Evolutionary conservation across 2,888 invertebrate species (phyloP), one percentile per base, ranked within the genome.

Genomic region (Aproaerema taeniolella): DNA sequence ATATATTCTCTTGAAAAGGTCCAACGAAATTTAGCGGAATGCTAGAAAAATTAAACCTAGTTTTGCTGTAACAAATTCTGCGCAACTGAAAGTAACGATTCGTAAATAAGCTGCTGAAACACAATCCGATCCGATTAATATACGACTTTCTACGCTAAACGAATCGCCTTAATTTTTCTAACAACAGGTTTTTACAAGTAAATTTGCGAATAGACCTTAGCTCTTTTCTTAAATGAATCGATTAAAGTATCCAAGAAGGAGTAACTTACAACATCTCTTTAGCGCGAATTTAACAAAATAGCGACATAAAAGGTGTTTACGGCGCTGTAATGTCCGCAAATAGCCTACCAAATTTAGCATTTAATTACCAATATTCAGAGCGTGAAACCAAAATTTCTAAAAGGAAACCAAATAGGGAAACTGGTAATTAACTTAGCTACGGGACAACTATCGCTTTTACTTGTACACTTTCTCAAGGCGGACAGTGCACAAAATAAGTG

Each of bases 121-220:
- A 5, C 26, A 26, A 6, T 9, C 2, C 26, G n/a, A 6, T 9
- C 2, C 26, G 26, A n/a, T n/a, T 58, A 55, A 56, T 55, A 51
- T 50, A 51, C 51, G 43, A 55, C 51, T 51, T 54, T 56, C 52
- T 52, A 45, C 50, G 55, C 49, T 46, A 54, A 49, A 53, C 39
- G 49, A 69, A 70, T 67, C 58, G 53, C 44, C 57, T 60, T 60
- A 64, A 64, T 26, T 59, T 71, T 66, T 65, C 58, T 55, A 59
- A n/a, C n/a, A n/a, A n/a, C n/a, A n/a, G n/a, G n/a, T n/a, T n/a
- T n/a, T n/a, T n/a, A n/a, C n/a, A n/a, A n/a, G n/a, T n/a, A n/a
- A n/a, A n/a, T n/a, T n/a, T n/a, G n/a, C n/a, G n/a, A n/a, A n/a
- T n/a, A n/a, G n/a, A n/a, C n/a, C n/a, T n/a, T n/a, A n/a, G n/a